A percentile compares a stretch with the other conserved stretches of the same genome.
Evolutionary conservation across 2,113 vertebrate species (phyloP).

Genomic region (Loxodonta africana): DNA sequence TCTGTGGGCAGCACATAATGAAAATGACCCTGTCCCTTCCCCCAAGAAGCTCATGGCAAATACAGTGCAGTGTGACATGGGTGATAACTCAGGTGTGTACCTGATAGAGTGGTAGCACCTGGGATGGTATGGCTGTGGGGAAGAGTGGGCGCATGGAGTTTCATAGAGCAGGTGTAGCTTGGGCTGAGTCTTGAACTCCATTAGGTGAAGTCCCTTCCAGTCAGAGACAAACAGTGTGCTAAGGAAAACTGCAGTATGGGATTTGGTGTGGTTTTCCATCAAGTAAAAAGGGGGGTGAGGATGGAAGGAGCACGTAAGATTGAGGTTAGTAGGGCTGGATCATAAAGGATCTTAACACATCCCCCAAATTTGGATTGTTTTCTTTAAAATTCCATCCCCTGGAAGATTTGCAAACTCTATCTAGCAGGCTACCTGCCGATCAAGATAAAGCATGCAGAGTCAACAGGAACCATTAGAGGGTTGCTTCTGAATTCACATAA

Average conservation of each 20-base stretch:
- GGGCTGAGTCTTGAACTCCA: background rate
- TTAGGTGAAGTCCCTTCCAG: background rate
- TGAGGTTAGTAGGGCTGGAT: background rate
- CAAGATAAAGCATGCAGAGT: background rate
- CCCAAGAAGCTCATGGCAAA: background rate
- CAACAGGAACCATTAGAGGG: background rate
- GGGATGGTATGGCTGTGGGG: background rate
- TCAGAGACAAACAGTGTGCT: background rate
- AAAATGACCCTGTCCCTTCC: background rate
- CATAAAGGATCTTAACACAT: background rate
- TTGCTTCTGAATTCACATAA: conserved; percentile 4
- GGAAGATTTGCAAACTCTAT: conserved; percentile 3
- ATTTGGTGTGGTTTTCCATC: background rate
- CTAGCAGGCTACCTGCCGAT: background rate
- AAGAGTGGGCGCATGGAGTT: rapidly evolving
- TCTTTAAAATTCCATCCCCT: background rate
- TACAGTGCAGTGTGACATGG: rapidly evolving
- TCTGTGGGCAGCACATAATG: background rate
- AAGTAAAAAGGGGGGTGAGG: background rate
- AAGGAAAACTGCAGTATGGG: background rate
- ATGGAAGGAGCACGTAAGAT: background rate
- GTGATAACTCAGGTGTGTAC: background rate
- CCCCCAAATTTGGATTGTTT: background rate
- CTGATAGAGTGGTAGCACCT: background rate
- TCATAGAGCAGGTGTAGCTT: background rate